Evolutionary conservation across 2,888 invertebrate species (phyloP), one percentile per base, ranked within the genome.

Genomic region (Leistus spinibarbis): DNA sequence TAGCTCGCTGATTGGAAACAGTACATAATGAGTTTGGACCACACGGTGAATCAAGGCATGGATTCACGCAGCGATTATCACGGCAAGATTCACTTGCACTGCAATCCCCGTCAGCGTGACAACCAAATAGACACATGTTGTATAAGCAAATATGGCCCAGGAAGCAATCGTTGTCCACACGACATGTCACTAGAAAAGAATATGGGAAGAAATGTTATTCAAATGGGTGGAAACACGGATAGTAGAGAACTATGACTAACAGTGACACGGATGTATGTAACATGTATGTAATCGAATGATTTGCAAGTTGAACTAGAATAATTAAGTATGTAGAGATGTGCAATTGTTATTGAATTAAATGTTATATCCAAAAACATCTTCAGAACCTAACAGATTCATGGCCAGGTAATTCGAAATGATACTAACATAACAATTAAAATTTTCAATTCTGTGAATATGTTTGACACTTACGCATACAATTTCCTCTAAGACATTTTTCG

Each of bases 91-190:
- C 94, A 69, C 93, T 93, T 0, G 92, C 92, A 78, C 94, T 92
- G 84, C 96, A 96, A 83, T 97, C 96, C 80, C 95, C 95, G 81
- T 96, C 94, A 17, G 90, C 90, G 78, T 94, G 92, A 82, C 96
- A 97, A 54, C 96, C 96, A 79, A 92, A 93, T 76, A 93, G 90
- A 82, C 96, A 96, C 86, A 93, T 93, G 81, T 95, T 95, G 81
- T 91, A 91, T 74, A 95, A 86, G 82, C 97, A 97, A 78, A 96
- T 95, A 81, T 96, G 95, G 0, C 96, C 96, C 76, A 96, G 87
- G 90, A 96, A 96, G 81, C 96, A 97, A 81, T 97, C 96, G 81
- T 96, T 95, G 83, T 96, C 96, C 0, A 95, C 92, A 65, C 95
- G 91, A 82, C 97, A 97, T 2, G 96, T 96, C 76, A 96, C 91